phyloP scores from a whole-genome alignment of 2,113 vertebrate species.

The Solea solea region DNA sequence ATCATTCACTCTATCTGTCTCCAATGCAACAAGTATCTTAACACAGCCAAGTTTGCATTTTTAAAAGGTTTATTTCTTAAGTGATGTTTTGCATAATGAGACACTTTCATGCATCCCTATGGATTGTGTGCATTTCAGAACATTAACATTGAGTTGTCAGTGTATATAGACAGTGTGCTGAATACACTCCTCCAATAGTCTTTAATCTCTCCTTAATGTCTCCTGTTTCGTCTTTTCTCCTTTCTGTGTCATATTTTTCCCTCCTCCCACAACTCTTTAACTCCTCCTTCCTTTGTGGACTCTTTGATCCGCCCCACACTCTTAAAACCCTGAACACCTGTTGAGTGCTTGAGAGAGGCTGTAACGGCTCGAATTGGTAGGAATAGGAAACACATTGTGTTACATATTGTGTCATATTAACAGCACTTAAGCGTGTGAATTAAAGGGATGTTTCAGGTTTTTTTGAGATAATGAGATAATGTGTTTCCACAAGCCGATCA shows the following conservation, averaged over 20 bases:
- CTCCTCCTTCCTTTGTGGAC: constrained; percentile 10
- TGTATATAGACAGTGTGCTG: constrained; percentile 6
- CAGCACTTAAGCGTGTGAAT: too few species aligned
- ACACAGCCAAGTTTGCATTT: too few species aligned
- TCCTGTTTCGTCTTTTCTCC: constrained; percentile 19
- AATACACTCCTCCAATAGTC: constrained; percentile 18
- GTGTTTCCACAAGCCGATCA: too few species aligned
- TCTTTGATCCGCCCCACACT: neutral
- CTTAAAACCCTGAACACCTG: too few species aligned
- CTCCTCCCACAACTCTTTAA: neutral
- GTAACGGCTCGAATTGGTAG: too few species aligned
- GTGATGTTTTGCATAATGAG: constrained; percentile 9
- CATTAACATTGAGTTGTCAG: constrained; percentile 2
- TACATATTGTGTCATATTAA: neutral
- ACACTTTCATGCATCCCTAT: neutral
- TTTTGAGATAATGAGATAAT: too few species aligned
- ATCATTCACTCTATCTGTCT: constrained; percentile 11
- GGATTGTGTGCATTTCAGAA: neutral
- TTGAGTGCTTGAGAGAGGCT: too few species aligned
- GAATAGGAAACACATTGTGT: too few species aligned
- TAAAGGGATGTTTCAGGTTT: too few species aligned
- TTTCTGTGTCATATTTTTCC: neutral
- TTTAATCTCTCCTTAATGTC: neutral
- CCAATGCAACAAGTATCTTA: neutral
- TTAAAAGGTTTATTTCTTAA: neutral